phyloP scores from a whole-genome alignment of 2,797 vertebrate genomes.

The Crenuchus spilurus region DNA sequence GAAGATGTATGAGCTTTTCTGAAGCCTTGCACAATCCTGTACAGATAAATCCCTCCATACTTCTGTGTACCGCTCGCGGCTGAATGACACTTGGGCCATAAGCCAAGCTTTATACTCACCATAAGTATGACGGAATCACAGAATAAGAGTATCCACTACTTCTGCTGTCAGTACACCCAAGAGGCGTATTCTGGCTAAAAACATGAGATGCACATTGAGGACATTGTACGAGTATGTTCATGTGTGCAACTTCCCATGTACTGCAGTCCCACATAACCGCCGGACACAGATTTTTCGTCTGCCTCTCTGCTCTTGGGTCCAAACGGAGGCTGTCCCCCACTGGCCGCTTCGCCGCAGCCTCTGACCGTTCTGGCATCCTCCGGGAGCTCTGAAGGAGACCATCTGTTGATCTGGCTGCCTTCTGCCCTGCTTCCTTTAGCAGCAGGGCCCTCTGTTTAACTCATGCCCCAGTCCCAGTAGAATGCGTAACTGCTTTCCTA shows the following conservation, averaged over 20 bases:
- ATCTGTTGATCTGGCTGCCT: conserved; percentile 83
- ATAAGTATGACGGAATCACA: conserved; percentile 24
- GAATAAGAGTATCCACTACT: conserved; percentile 1
- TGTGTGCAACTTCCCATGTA: not conserved
- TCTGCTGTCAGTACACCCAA: not conserved
- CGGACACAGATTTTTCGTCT: not conserved
- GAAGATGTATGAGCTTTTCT: conserved; percentile 25
- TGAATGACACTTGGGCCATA: conserved; percentile 20
- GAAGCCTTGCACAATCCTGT: conserved; percentile 15
- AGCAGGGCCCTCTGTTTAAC: conserved; percentile 64
- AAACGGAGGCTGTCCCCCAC: conserved; percentile 34
- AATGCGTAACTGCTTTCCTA: conserved; percentile 3
- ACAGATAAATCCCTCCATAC: conserved; percentile 3
- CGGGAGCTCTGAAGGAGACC: conserved; percentile 79
- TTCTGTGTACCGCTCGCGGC: not conserved
- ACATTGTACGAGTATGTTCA: not conserved
- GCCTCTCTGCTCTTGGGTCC: not conserved
- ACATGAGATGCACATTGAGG: conserved; percentile 2
- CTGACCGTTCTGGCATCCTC: conserved; percentile 71
- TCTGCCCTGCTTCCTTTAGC: conserved; percentile 70
- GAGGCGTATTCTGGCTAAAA: not conserved
- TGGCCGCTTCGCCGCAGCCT: conserved; percentile 61
- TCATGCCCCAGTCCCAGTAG: conserved; percentile 58
- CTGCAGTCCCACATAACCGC: not conserved
- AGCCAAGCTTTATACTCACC: conserved; percentile 4